Conservation (phyloP, 2,888 invertebrate genomes). For the Ferrisia virgata region DNA sequence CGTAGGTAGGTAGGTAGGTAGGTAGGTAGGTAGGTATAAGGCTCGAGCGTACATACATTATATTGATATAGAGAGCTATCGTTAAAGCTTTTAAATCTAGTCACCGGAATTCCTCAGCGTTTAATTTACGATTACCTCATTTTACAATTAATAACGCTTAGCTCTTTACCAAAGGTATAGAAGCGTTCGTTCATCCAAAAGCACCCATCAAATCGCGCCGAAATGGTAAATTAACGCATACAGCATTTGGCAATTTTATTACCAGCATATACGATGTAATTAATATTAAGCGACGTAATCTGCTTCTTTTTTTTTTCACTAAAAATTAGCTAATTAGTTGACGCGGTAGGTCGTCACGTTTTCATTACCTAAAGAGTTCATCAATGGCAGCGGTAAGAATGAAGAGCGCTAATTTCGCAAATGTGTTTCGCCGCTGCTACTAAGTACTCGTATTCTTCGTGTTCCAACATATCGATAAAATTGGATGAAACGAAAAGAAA, state of each 20-base stretch:
- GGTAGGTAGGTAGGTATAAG: too few relatives aligned
- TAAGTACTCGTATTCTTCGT: neutral
- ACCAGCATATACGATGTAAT: constrained; percentile 1
- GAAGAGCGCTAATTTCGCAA: neutral
- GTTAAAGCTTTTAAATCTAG: constrained; percentile 10
- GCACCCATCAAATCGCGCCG: neutral
- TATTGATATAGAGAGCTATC: constrained; percentile 5
- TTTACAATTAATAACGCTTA: constrained; percentile 28
- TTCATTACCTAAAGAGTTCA: constrained; percentile 11
- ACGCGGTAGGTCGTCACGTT: neutral
- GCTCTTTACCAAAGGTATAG: neutral
- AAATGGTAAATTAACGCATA: constrained; percentile 16
- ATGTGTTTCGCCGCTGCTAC: neutral
- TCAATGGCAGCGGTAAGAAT: neutral
- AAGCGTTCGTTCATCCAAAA: neutral
- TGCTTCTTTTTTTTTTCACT: too few relatives aligned
- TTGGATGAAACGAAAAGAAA: neutral
- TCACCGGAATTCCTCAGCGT: neutral
- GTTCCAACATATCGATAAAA: neutral
- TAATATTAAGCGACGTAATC: constrained; percentile 16
- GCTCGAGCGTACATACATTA: neutral
- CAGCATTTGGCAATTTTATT: constrained; percentile 24
- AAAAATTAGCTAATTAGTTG: constrained; percentile 23
- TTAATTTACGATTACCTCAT: constrained; percentile 32
- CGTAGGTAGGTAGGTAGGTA: too few relatives aligned